These are phyloP conservation scores for Tetramorium parvispinum DNA, from an alignment of 1,140 invertebrate species.

Conservation along the genomic window DNA sequence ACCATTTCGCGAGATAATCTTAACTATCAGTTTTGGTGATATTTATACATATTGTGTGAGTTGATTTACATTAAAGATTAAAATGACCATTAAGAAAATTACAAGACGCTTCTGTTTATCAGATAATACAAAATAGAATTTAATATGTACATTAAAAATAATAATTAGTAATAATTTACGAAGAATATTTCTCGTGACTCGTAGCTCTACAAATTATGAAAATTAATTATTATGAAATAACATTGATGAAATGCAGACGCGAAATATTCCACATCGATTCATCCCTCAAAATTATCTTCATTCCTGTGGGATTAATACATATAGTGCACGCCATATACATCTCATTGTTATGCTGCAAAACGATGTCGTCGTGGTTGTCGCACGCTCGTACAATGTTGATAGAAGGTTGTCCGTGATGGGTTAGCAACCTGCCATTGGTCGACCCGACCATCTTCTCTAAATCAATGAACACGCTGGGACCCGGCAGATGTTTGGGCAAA, in stretches of 20 bases:
- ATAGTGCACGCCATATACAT: background rate
- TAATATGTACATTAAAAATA: background rate
- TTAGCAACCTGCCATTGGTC: slow-evolving; percentile 48
- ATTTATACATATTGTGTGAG: background rate
- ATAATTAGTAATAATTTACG: background rate
- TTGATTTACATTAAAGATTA: background rate
- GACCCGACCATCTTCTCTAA: slow-evolving; percentile 47
- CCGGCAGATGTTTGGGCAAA: slow-evolving; percentile 35
- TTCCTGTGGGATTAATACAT: background rate
- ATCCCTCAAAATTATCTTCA: background rate
- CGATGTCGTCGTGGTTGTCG: slow-evolving; percentile 24
- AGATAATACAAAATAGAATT: background rate
- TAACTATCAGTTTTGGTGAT: background rate
- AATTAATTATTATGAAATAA: background rate
- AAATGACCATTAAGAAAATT: background rate
- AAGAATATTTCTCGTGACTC: background rate
- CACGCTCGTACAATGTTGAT: slow-evolving; percentile 48
- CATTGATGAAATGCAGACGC: background rate
- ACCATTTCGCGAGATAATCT: background rate
- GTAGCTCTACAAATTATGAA: background rate
- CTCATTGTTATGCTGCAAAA: slow-evolving; percentile 49
- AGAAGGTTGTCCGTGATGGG: slow-evolving; percentile 45
- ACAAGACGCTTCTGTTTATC: background rate
- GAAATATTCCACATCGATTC: background rate
- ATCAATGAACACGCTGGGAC: slow-evolving; percentile 55